A percentile compares a stretch with the other conserved stretches of the same genome.
Conservation (phyloP, 1,140 invertebrate genomes). For the Rhynchophorus ferrugineus region DNA sequence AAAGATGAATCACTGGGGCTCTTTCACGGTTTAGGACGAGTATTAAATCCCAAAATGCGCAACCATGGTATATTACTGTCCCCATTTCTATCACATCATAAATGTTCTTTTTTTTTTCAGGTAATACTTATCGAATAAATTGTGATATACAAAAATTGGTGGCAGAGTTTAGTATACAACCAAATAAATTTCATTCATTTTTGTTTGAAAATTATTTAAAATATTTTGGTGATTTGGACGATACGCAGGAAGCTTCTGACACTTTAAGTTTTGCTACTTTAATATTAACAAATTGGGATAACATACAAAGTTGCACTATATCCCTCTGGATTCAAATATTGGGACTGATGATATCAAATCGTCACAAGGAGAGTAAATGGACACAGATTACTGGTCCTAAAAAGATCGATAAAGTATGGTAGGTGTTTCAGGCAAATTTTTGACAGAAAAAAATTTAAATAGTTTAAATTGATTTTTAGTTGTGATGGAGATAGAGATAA, state of each 20-base stretch:
- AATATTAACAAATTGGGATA: constrained; percentile 60
- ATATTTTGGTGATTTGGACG: constrained; percentile 54
- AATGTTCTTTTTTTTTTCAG: constrained; percentile 3
- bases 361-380: constrained; percentile 58
- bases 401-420: constrained; percentile 31
- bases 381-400: constrained; percentile 59
- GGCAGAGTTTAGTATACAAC: constrained; percentile 54
- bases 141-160: constrained; percentile 58
- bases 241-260: constrained; percentile 48
- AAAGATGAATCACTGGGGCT: constrained; percentile 61
- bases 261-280: constrained; percentile 55
- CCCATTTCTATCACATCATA: background rate
- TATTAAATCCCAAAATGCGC: constrained; percentile 67
- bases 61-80: constrained; percentile 10
- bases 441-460: background rate
- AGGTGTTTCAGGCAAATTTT: background rate
- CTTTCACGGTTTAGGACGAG: constrained; percentile 65
- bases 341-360: constrained; percentile 62
- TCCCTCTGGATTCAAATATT: constrained; percentile 53
- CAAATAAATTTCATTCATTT: constrained; percentile 56
- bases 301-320: constrained; percentile 45
- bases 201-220: constrained; percentile 66
- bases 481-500: background rate
- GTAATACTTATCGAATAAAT: constrained; percentile 42
- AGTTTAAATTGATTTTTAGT: background rate